phyloP scores from a whole-genome alignment of 2,888 invertebrate genomes.

The Iselma pallidipennis region DNA sequence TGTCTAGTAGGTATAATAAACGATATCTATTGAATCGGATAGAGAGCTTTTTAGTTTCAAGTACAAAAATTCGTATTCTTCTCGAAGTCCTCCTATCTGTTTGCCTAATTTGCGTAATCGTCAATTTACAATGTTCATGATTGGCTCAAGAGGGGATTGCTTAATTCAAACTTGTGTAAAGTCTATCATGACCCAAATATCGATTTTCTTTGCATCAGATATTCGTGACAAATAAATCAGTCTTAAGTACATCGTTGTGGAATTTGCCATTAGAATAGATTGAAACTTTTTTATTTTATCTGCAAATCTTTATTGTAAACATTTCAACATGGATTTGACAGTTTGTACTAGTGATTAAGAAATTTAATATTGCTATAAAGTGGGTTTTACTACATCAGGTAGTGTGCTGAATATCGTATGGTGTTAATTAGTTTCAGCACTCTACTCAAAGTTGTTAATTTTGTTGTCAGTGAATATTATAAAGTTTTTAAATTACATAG shows the following conservation, averaged over 20 bases:
- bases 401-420: not conserved
- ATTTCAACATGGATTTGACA: no score
- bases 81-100: no score
- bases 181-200: not conserved
- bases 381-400: not conserved
- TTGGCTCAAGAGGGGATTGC: not conserved
- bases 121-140: not conserved
- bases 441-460: not conserved
- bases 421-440: not conserved
- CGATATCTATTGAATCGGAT: not conserved
- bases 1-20: not conserved
- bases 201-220: not conserved
- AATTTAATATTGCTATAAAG: not conserved
- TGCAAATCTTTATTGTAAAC: no score
- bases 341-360: no score
- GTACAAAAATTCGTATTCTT: no score
- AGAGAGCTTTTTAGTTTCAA: not conserved
- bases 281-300: no score
- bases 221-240: no score
- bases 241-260: no score
- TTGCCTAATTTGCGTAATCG: no score
- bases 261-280: no score
- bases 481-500: not conserved
- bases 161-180: not conserved
- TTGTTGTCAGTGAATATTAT: not conserved